Conservation (phyloP, 2,888 invertebrate genomes). For the Erebia aethiops region DNA sequence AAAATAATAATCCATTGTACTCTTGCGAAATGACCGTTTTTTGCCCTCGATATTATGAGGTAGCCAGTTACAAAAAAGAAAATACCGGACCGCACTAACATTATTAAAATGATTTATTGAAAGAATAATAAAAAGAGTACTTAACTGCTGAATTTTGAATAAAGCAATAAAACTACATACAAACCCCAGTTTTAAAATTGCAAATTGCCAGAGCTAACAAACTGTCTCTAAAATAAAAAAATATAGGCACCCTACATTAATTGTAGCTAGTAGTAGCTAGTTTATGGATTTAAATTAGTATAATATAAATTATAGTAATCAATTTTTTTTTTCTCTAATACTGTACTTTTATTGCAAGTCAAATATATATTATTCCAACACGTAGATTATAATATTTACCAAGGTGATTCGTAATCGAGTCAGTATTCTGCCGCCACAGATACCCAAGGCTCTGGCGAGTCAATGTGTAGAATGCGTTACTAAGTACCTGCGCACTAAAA, state of each 20-base stretch:
- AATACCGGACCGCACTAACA: conserved; percentile 1
- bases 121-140: background rate
- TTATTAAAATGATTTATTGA: background rate
- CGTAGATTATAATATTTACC: background rate
- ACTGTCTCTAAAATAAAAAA: background rate
- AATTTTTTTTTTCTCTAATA: background rate
- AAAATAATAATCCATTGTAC: conserved; percentile 57
- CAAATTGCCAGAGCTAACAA: background rate
- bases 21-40: conserved; percentile 32
- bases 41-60: conserved; percentile 11
- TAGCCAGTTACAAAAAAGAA: conserved; percentile 1
- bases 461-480: no score
- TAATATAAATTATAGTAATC: conserved; percentile 4
- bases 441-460: no score
- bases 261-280: background rate
- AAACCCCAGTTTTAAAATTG: background rate
- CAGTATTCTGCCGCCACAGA: no score
- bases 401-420: background rate
- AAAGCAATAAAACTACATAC: no score
- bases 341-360: background rate
- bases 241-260: conserved; percentile 10
- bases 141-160: no score
- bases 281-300: conserved; percentile 24
- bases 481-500: no score
- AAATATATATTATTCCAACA: background rate